Conservation (phyloP, 2,113 vertebrate species). For the Pygoscelis antarcticus region DNA sequence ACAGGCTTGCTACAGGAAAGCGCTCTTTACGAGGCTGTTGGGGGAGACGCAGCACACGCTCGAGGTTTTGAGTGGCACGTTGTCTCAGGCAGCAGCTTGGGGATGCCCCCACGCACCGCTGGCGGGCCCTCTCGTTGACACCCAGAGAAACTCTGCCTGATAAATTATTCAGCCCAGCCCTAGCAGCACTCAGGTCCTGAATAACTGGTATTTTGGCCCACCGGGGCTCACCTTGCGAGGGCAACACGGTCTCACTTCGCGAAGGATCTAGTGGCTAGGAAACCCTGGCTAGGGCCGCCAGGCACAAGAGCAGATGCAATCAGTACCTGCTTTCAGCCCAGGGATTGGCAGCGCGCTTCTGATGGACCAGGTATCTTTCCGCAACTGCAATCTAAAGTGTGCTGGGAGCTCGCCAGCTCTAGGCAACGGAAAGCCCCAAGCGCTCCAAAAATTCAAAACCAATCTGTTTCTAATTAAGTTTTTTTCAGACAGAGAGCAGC, state of each 20-base stretch:
- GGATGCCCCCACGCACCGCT: not conserved
- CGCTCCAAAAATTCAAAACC: not conserved
- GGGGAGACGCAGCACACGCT: not conserved
- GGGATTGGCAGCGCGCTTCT: not conserved
- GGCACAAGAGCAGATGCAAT: not conserved
- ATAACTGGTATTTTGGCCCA: accelerated
- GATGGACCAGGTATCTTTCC: not conserved
- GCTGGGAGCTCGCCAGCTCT: not conserved
- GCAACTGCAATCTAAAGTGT: not conserved
- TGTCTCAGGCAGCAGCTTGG: not conserved
- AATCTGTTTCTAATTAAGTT: not conserved
- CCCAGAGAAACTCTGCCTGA: not conserved
- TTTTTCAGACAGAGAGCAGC: not conserved
- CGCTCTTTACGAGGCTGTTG: not conserved
- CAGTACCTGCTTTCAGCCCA: not conserved
- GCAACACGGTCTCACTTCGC: not conserved
- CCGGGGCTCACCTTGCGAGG: not conserved
- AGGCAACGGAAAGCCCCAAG: not conserved
- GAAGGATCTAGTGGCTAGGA: not conserved
- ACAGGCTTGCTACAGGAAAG: too few species aligned
- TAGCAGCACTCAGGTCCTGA: not conserved
- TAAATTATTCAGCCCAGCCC: too few species aligned
- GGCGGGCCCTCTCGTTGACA: not conserved
- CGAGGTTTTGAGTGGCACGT: accelerated
- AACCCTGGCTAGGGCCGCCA: not conserved